Percentiles rank a stretch among this genome's conserved stretches.
Conservation (phyloP, 2,888 invertebrate species). For the Ectobius pallidus region DNA sequence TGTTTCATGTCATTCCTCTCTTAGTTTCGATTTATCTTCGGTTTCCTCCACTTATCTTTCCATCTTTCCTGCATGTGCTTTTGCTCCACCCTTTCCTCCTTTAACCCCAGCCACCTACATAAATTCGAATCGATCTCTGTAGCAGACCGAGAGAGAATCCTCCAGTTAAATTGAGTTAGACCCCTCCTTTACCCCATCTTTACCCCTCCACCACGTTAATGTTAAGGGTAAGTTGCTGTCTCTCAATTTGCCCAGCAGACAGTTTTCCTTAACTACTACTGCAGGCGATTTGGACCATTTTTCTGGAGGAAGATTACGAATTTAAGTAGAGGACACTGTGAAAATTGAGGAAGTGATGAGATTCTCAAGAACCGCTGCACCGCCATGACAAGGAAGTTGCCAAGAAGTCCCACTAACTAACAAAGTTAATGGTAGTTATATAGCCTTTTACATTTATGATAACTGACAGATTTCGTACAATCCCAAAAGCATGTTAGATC, state of each 20-base stretch:
- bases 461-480: too few species aligned
- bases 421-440: too few species aligned
- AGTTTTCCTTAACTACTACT: background rate
- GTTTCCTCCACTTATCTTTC: background rate
- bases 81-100: background rate
- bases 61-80: background rate
- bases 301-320: background rate
- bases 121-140: constrained; percentile 35
- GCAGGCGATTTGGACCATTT: background rate
- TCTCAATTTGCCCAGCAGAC: background rate
- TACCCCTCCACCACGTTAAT: background rate
- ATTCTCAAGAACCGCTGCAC: too few species aligned
- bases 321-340: background rate
- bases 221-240: background rate
- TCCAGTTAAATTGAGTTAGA: constrained; percentile 39
- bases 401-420: too few species aligned
- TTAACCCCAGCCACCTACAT: background rate
- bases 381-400: too few species aligned
- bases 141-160: constrained; percentile 27
- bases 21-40: background rate
- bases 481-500: too few species aligned
- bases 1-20: background rate
- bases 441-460: too few species aligned
- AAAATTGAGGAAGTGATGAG: background rate
- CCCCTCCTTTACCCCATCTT: background rate